These are phyloP conservation scores for Mastomys coucha DNA, from an alignment of 2,113 vertebrate species.

Conservation along the genomic window DNA sequence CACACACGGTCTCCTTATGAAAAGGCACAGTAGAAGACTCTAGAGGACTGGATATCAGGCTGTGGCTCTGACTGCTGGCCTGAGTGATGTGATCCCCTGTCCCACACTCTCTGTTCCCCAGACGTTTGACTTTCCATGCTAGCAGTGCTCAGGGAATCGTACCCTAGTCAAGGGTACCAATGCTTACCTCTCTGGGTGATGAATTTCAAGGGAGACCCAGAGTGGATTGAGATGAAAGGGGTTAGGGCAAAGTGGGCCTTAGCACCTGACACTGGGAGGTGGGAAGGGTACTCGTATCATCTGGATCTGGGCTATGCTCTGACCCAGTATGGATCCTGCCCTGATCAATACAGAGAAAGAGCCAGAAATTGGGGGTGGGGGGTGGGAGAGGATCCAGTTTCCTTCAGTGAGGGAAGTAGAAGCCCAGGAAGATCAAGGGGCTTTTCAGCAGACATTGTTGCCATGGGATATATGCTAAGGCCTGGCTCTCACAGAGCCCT, in stretches of 20 bases:
- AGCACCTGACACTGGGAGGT: neutral
- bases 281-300: neutral
- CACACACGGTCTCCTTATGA: neutral
- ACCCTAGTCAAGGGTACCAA: neutral
- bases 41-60: neutral
- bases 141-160: neutral
- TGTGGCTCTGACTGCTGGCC: neutral
- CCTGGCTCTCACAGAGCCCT: slow-evolving; percentile 33
- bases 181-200: neutral
- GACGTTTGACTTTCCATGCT: neutral
- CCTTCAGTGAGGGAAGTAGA: neutral
- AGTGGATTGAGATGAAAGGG: neutral
- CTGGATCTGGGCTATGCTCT: neutral
- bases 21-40: neutral
- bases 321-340: neutral
- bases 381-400: neutral
- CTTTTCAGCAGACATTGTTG: neutral
- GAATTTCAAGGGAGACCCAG: slow-evolving; percentile 22
- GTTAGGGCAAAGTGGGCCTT: slow-evolving; percentile 2
- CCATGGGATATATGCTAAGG: neutral
- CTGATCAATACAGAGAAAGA: slow-evolving; percentile 3
- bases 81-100: slow-evolving; percentile 3
- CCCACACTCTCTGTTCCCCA: neutral
- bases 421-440: slow-evolving; percentile 7
- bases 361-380: neutral